Evolutionary conservation across 1,140 invertebrate species (phyloP).

Genomic region (Orchesella cincta): DNA sequence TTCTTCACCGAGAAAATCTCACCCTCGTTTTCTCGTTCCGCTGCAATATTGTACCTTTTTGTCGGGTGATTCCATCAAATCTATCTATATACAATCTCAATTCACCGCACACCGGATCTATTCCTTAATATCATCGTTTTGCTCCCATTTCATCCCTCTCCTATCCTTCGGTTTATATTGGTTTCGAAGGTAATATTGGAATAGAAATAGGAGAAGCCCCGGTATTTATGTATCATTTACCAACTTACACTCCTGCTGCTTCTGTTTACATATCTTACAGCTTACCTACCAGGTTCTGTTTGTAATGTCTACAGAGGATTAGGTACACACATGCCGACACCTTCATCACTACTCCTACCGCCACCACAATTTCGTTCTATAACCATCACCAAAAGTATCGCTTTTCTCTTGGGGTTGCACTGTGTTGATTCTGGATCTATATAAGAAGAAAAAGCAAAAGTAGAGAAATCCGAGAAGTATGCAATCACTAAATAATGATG

Average conservation of each 20-base stretch:
- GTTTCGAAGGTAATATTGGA: neutral
- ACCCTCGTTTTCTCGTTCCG: too few relatives aligned
- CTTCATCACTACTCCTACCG: neutral
- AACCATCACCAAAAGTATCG: too few relatives aligned
- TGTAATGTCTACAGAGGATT: conserved; percentile 9
- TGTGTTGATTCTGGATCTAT: neutral
- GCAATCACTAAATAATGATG: conserved; percentile 8
- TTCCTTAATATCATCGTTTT: too few relatives aligned
- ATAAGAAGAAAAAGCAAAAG: neutral
- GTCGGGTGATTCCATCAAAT: too few relatives aligned
- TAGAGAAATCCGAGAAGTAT: neutral
- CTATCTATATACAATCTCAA: too few relatives aligned
- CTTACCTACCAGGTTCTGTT: neutral
- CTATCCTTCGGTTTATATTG: neutral
- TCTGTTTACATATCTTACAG: neutral
- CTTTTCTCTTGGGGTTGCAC: neutral
- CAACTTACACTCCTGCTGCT: neutral
- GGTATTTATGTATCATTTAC: neutral
- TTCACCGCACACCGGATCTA: too few relatives aligned
- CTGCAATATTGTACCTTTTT: too few relatives aligned
- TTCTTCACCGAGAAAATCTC: too few relatives aligned
- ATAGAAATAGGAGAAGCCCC: neutral
- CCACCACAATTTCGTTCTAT: neutral
- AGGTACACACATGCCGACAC: neutral
- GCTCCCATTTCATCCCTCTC: too few relatives aligned